Evolutionary conservation across 2,113 vertebrate species (phyloP), one percentile per base, ranked within the genome.

Genomic region (Phylloscopus whistleri): DNA sequence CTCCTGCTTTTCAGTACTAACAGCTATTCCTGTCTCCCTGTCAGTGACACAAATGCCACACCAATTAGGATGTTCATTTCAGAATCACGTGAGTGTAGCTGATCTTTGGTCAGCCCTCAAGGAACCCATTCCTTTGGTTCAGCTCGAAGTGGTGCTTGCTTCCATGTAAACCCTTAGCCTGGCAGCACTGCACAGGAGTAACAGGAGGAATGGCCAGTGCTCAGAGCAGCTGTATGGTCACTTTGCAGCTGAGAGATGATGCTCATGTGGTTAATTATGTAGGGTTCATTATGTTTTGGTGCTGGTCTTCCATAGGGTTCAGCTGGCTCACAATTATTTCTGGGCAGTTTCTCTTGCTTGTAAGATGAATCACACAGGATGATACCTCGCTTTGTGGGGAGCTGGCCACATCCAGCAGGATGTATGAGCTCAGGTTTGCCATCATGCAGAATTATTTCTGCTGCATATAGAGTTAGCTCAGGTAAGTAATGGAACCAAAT

Each of bases 81-180:
- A 66, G 84, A 35, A 44, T 76, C 8, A 0, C 0, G 2, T 18
- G 52, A 27, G 12, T 56, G 9, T 49, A 39, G 49, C 51, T 81
- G n/a, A 51, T 39, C 23, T 82, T 84, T 59, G 35, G 24, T 73
- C 52, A 56, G 28, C 10, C 43, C 63, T 58, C 30, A 81, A 60
- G 66, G 52, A 51, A 13, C 16, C 5, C 4, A 10, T 15, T 49
- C 44, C 19, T 72, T 85, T 37, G 39, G 5, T 58, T 37, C 20
- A 44, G 28, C 43, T 63, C 0, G 0, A 44, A 66, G 35, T 2
- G 2, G 9, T 9, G 3, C 44, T 84, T 2, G 5, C 43, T 37
- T 92, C 23, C 8, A 0, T 21, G 31, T 63, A 17, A 60, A 30
- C 20, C 26, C 58, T 64, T 83, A 21, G 49, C 35, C 41, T 1